These are phyloP conservation scores for Nematostella vectensis DNA, from an alignment of 92 coral and sea anemone genomes.

Conservation along the genomic window DNA sequence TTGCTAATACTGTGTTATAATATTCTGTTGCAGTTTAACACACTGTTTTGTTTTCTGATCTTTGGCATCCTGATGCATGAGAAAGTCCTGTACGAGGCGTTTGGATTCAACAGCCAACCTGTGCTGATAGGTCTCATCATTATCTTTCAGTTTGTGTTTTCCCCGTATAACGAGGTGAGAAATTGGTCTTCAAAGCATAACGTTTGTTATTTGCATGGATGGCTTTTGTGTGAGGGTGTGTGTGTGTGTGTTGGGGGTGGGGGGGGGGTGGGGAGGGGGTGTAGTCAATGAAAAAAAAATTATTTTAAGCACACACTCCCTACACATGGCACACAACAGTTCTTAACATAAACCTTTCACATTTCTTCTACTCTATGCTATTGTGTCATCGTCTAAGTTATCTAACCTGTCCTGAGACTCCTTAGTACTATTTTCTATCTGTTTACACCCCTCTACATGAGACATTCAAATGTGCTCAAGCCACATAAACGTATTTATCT, in stretches of 20 bases:
- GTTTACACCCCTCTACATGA: too few species aligned
- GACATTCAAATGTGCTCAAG: too few species aligned
- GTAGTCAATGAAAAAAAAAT: background rate
- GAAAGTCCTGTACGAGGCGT: constrained; percentile 69
- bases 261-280: too few species aligned
- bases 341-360: too few species aligned
- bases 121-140: constrained; percentile 82
- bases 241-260: too few species aligned
- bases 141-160: constrained; percentile 92
- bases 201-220: background rate
- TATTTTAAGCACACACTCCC: too few species aligned
- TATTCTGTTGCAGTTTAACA: constrained; percentile 48
- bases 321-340: too few species aligned
- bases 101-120: constrained; percentile 88
- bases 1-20: background rate
- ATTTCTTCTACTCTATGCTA: background rate
- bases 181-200: background rate
- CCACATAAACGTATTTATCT: too few species aligned
- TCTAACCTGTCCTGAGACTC: too few species aligned
- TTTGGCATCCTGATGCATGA: constrained; percentile 91
- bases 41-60: constrained; percentile 75
- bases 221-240: constrained; percentile 1
- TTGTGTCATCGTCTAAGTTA: too few species aligned
- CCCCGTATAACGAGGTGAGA: constrained; percentile 98
- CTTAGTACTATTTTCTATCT: too few species aligned